Base-by-base conservation (phyloP, 2,888 invertebrate species). In the Drosophila kanekoi region DNA sequence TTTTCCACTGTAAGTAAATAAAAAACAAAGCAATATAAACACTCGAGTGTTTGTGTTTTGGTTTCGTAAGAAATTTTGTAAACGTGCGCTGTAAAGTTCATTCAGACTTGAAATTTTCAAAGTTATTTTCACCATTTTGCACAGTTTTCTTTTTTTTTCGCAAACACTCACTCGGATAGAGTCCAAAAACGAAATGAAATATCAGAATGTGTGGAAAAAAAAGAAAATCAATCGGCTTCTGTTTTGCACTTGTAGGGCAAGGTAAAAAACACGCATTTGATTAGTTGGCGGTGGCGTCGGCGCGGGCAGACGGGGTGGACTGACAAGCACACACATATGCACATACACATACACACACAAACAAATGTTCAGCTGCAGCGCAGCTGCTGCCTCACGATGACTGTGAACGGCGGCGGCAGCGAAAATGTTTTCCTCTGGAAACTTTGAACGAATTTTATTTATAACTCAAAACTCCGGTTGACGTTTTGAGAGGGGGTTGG, bases 1-100 rank as follows among this genome's bases (percentile, higher is more conserved):
- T 89, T 89, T 90, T 92, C 92, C 91, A 85, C 85, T 91, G 85
- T 49, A 91, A 91, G 76, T 72, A 83, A 66, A 86, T 68, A 75
- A 65, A 67, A 72, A 58, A 28, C 23, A 62, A 45, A 2, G 33
- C 32, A 57, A 61, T 54, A 73, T 58, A 63, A 72, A 80, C 72
- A 78, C 23, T 45, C 38, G 28, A 44, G 44, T 28, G 28, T 56
- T 79, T 67, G 8, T 65, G 49, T 60, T 57, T 64, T 71, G 37
- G 49, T 85, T 74, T 77, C 61, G 60, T 63, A 75, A 75, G 75
- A 74, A 61, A 44, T 44, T 20, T 9, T 59, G 35, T 38, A 45
- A 75, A 54, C 60, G 48, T 65, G 45, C 57, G 75, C 60, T 52
- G 54, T 54, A 32, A 28, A 40, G 16, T 54, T 43, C 18, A 45